Conservation (phyloP, 2,888 invertebrate species). For the Tetragonula carbonaria region DNA sequence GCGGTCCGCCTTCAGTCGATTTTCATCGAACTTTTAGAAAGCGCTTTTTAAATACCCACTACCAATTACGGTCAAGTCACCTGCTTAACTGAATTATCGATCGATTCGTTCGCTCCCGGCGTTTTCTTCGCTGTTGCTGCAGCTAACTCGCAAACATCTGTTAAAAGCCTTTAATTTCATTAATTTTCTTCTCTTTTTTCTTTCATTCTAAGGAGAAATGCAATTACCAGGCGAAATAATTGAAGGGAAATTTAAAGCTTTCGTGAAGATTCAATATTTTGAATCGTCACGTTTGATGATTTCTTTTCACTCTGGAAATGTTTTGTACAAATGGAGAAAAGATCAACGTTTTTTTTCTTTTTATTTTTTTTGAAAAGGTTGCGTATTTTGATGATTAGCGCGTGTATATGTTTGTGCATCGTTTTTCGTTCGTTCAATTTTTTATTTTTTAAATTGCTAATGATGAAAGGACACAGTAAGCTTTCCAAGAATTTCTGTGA, state of each 20-base stretch:
- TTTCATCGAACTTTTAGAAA: constrained; percentile 26
- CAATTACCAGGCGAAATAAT: background rate
- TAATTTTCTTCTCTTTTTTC: too few species aligned
- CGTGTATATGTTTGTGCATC: background rate
- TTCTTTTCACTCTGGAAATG: background rate
- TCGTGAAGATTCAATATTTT: background rate
- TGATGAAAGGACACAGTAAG: background rate
- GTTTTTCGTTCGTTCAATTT: background rate
- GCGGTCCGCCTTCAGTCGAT: constrained; percentile 28
- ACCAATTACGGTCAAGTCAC: constrained; percentile 31
- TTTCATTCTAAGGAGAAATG: background rate
- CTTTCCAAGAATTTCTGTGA: background rate
- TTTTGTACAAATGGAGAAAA: background rate
- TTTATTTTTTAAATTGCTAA: background rate
- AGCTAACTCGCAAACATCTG: background rate
- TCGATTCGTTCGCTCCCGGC: background rate
- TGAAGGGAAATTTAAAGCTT: background rate
- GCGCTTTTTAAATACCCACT: constrained; percentile 31
- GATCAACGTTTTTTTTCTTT: background rate
- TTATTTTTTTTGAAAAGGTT: background rate
- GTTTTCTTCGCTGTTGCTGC: background rate
- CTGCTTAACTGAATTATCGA: constrained; percentile 41
- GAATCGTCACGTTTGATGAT: too few species aligned
- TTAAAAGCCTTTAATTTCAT: background rate
- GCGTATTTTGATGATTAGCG: background rate